A percentile compares a stretch with the other conserved stretches of the same genome.
Conservation (phyloP, 2,888 invertebrate genomes). For the Hecatera dysodea region DNA sequence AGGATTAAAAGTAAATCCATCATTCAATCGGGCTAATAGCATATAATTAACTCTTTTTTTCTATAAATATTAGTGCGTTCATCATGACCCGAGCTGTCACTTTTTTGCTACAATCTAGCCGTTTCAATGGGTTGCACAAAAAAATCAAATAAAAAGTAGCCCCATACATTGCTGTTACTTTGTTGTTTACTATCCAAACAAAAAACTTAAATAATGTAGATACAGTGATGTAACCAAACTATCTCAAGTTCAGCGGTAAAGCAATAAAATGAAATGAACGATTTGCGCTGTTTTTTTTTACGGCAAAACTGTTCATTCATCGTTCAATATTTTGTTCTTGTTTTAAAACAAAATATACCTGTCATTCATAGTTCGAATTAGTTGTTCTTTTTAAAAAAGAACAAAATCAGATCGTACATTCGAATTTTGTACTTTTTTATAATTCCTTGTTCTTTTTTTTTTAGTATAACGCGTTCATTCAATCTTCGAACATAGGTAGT, state of each 20-base stretch:
- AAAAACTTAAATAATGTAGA: slow-evolving; percentile 4
- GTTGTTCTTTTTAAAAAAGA: slow-evolving; percentile 17
- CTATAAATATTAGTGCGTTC: background rate
- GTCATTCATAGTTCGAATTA: slow-evolving; percentile 37
- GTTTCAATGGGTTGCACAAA: slow-evolving; percentile 14
- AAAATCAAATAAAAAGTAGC: background rate
- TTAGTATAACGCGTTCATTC: slow-evolving; percentile 18
- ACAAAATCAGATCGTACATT: slow-evolving; percentile 27
- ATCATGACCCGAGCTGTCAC: background rate
- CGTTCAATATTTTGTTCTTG: slow-evolving; percentile 14
- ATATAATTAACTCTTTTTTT: background rate
- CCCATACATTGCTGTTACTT: slow-evolving; percentile 17
- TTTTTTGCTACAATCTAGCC: background rate
- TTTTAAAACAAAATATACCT: slow-evolving; percentile 9
- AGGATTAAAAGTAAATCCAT: no score
- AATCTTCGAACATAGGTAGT: slow-evolving; percentile 23
- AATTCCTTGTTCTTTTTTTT: background rate
- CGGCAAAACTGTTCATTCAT: slow-evolving; percentile 38
- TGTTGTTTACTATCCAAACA: slow-evolving; percentile 5
- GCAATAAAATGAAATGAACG: slow-evolving; percentile 39
- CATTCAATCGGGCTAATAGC: background rate
- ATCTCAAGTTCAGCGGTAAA: slow-evolving; percentile 55
- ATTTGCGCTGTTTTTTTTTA: slow-evolving; percentile 10
- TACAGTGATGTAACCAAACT: slow-evolving; percentile 28
- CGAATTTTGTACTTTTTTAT: slow-evolving; percentile 20